Evolutionary conservation across 2,797 vertebrate species (phyloP).

Genomic region (Oceanodroma leucorhoa): DNA sequence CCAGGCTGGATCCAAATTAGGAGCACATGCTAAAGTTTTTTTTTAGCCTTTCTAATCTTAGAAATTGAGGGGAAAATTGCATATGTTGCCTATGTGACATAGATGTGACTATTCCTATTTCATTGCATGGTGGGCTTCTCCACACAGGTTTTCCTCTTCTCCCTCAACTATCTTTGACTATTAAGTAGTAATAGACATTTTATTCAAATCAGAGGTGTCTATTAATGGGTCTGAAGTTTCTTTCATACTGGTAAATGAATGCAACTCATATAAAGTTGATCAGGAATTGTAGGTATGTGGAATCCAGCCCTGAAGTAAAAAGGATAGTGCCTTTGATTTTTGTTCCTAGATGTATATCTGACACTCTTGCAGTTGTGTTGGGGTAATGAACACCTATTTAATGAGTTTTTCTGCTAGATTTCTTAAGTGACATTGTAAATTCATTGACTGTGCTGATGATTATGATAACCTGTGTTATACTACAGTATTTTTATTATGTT

Average conservation of each 20-base stretch:
- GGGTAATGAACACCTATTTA: neutral
- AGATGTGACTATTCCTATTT: neutral
- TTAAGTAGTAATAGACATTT: neutral
- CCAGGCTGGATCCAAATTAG: neutral
- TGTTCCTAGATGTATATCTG: neutral
- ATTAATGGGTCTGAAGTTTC: neutral
- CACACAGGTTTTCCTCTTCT: neutral
- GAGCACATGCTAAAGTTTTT: neutral
- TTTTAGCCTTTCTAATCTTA: neutral
- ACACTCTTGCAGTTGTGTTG: neutral
- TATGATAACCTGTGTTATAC: neutral
- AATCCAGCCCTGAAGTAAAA: neutral
- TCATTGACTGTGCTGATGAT: neutral
- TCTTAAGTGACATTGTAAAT: neutral
- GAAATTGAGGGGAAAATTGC: neutral
- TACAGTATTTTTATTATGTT: neutral
- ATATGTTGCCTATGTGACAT: neutral
- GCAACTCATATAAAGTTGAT: neutral
- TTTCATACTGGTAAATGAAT: neutral
- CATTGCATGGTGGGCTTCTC: neutral
- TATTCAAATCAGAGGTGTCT: neutral
- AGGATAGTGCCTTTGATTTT: neutral
- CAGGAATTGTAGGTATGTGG: neutral
- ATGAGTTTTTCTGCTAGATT: neutral
- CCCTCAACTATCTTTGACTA: neutral